Percentiles rank a stretch among this genome's conserved stretches.
phyloP scores from a whole-genome alignment of 2,888 invertebrate species.

The Thymelicus sylvestris region DNA sequence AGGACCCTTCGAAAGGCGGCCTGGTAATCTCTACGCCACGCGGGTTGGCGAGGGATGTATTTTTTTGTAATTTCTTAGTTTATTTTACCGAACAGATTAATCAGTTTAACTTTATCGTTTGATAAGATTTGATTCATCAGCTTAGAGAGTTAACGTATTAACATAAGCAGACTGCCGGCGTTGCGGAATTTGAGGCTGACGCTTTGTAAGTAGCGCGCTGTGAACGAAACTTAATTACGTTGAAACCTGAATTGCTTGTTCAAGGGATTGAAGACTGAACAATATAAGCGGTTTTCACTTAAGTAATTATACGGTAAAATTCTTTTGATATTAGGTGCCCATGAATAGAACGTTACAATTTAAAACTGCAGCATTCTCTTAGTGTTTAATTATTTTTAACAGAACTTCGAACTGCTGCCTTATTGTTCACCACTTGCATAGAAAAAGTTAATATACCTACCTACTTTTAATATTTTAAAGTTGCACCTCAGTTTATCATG shows the following conservation, averaged over 20 bases:
- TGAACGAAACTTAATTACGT: slow-evolving; percentile 24
- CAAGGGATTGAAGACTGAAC: slow-evolving; percentile 11
- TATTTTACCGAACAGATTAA: not conserved
- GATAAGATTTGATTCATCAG: slow-evolving; percentile 5
- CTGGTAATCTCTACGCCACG: too few species aligned
- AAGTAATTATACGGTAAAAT: slow-evolving; percentile 12
- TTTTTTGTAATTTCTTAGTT: too few species aligned
- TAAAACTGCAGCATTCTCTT: not conserved
- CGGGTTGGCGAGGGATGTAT: too few species aligned
- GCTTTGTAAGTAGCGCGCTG: slow-evolving; percentile 22
- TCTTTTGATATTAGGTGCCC: slow-evolving; percentile 6
- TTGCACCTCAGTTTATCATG: too few species aligned
- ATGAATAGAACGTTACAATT: not conserved
- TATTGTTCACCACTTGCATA: too few species aligned
- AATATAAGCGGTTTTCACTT: slow-evolving; percentile 16
- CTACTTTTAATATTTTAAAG: too few species aligned
- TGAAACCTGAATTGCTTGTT: slow-evolving; percentile 22
- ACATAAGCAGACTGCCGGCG: slow-evolving; percentile 15
- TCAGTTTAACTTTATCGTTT: not conserved
- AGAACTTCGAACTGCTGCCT: too few species aligned
- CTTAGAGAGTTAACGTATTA: not conserved
- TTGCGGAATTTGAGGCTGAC: slow-evolving; percentile 10
- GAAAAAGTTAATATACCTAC: too few species aligned
- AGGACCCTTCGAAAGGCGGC: too few species aligned
- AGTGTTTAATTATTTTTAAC: not conserved